Base-by-base conservation (phyloP, 2,888 invertebrate genomes). In the Petrophora chlorosata region DNA sequence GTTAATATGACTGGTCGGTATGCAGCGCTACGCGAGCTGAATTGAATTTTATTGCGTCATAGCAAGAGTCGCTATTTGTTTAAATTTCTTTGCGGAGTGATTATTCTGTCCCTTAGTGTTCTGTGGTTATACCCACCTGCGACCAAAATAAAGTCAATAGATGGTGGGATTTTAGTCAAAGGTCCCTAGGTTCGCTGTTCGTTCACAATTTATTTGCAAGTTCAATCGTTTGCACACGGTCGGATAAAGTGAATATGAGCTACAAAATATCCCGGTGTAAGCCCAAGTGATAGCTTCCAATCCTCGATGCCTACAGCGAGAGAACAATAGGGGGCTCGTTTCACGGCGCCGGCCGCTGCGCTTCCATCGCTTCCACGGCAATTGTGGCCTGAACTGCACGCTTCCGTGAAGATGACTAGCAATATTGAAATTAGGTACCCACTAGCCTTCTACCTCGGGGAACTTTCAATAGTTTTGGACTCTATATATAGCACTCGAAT, bases 281-380 rank as follows among this genome's bases (percentile, higher is more conserved):
- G 17, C 22, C 16, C 30, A 4, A 28, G 32, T 10, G 26, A 25
- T 39, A 42, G 29, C 33, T 8, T 23, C 30, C 28, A 22, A 16
- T 10, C 26, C 26, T 32, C 44, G n/a, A 17, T 23, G n/a, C n/a
- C n/a, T n/a, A n/a, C n/a, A 10, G 30, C 12, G 10, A 7, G 39
- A 23, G 36, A 62, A 68, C 65, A 66, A 67, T 61, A 45, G 17
- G 29, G 46, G 54, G 8, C 52, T 61, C 56, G 53, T 62, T 62
- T 48, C 44, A 52, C 49, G 42, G 49, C 55, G 44, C 29, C 52
- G 51, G 44, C 29, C 52, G 51, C 44, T 52, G 23, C 39, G 39
- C 30, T 35, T 25, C 35, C 30, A 17, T 54, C 39, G 45, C 25
- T 47, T 17, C 29, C 35, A 17, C 55, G 29, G 30, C 59, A 36